Evolutionary conservation across 2,888 invertebrate genomes (phyloP), one percentile per base, ranked within the genome.

Genomic region (Troides aeacus): DNA sequence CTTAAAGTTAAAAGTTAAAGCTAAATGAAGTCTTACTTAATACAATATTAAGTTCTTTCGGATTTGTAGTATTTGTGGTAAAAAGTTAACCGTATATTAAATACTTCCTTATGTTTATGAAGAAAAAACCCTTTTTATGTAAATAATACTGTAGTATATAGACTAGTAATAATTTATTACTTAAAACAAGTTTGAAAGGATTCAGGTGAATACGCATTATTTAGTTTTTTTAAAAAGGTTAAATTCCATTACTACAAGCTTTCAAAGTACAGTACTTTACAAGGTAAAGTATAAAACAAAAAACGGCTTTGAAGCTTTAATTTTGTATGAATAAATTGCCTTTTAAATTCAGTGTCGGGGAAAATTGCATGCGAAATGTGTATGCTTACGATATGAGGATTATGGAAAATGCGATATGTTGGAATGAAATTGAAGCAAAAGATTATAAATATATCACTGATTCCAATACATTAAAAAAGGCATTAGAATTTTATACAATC

Each of bases 361-460:
- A 59, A 59, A 65, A 59, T 65, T 42, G 59, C 53, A 30, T 59
- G 61, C 59, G 60, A 66, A 65, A 66, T 60, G 46, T 66, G 65
- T 60, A 36, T 23, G 59, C 30, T 66, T 53, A n/a, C 66, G 66
- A 66, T 66, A 66, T 60, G 39, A 30, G 66, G 66, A 60, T 66
- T 66, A 66, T 53, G 61, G 36, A 53, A 61, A 66, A 66, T 66
- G 53, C 59, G 59, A 66, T 60, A 66, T 50, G 23, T 42, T 50
- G 50, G 50, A 50, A 50, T 50, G 18, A 50, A 50, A 50, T 50
- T 4, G 5, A 18, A 18, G 4, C 50, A 50, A 50, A 15, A 18
- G 5, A 12, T 5, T 50, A 50, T 50, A 50, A 15, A 50, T 17
- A 17, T 50, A 17, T 0, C 50, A 17, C 17, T 50, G 5, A 15